Conservation (phyloP, 1,140 invertebrate species). For the Cydia amplana region DNA sequence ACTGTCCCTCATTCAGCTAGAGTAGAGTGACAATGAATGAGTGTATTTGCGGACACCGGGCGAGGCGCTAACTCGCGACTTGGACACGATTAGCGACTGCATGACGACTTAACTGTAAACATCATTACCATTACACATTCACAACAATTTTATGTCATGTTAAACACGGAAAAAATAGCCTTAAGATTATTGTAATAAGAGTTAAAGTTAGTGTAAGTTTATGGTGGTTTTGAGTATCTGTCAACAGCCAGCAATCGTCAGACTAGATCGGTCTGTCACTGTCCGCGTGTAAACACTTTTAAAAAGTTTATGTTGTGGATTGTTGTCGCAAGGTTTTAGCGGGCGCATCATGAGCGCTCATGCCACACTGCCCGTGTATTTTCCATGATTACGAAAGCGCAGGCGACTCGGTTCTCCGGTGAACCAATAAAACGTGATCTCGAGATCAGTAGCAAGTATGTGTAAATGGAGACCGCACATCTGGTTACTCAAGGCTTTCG, state of each 20-base stretch:
- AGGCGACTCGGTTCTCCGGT: background rate
- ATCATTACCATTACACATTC: conserved; percentile 69
- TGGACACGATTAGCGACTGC: conserved; percentile 68
- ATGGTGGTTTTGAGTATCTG: conserved; percentile 43
- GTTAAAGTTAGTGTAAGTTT: background rate
- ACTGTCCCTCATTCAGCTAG: conserved; percentile 57
- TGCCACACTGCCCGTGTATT: conserved; percentile 33
- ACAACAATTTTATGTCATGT: conserved; percentile 21
- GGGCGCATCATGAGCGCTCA: conserved; percentile 65
- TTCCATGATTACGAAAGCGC: background rate
- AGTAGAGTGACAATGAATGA: conserved; percentile 69
- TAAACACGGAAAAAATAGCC: conserved; percentile 36
- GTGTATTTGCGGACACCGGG: conserved; percentile 73
- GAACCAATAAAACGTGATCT: background rate
- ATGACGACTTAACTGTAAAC: conserved; percentile 78
- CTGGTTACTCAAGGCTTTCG: background rate
- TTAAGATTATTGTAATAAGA: conserved; percentile 42
- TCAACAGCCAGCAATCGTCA: conserved; percentile 65
- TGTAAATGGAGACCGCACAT: background rate
- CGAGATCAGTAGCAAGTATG: background rate
- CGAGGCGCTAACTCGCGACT: conserved; percentile 75
- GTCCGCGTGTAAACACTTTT: conserved; percentile 72
- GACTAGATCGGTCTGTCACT: conserved; percentile 72
- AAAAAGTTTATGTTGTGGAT: conserved; percentile 71
- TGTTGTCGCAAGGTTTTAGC: conserved; percentile 74